phyloP scores from a whole-genome alignment of 1,140 invertebrate genomes.

The Cylas formicarius region DNA sequence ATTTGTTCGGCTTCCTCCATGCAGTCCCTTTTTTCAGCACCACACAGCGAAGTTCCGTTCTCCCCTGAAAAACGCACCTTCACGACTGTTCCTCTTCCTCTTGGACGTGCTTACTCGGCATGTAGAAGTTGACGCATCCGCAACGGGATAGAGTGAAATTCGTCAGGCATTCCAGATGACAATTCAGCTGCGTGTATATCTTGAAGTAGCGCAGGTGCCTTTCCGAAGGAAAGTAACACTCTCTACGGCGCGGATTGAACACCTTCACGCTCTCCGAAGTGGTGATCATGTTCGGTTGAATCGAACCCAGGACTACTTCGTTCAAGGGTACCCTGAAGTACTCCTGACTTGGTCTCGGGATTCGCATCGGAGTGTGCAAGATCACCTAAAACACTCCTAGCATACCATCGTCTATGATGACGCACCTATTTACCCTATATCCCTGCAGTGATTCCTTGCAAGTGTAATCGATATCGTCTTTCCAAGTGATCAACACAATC shows the following conservation, averaged over 20 bases:
- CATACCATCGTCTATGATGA: slow-evolving; percentile 2
- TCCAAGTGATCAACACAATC: slow-evolving; percentile 39
- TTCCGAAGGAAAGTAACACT: slow-evolving; percentile 48
- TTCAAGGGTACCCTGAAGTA: slow-evolving; percentile 48
- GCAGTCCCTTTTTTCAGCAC: slow-evolving; percentile 31
- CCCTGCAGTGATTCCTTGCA: slow-evolving; percentile 47
- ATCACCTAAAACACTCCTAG: slow-evolving; percentile 44
- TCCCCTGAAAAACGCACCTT: slow-evolving; percentile 33
- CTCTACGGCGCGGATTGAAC: slow-evolving; percentile 21
- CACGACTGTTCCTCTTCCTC: not conserved
- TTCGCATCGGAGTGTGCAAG: slow-evolving; percentile 49
- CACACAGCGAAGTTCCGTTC: slow-evolving; percentile 36
- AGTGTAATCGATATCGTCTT: slow-evolving; percentile 44
- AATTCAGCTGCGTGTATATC: slow-evolving; percentile 39
- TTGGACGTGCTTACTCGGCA: slow-evolving; percentile 40
- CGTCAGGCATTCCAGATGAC: slow-evolving; percentile 40
- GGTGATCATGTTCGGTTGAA: slow-evolving; percentile 25
- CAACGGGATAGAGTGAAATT: slow-evolving; percentile 37
- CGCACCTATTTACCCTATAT: slow-evolving; percentile 39
- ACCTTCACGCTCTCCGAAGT: slow-evolving; percentile 19
- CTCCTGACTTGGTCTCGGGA: slow-evolving; percentile 47
- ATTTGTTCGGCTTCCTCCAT: slow-evolving; percentile 28
- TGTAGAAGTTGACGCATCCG: slow-evolving; percentile 38
- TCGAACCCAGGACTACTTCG: slow-evolving; percentile 41
- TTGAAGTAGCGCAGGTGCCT: slow-evolving; percentile 47